Percentiles rank a stretch among this genome's conserved stretches.
Conservation (phyloP, 2,113 vertebrate species). For the Alethe castanea region DNA sequence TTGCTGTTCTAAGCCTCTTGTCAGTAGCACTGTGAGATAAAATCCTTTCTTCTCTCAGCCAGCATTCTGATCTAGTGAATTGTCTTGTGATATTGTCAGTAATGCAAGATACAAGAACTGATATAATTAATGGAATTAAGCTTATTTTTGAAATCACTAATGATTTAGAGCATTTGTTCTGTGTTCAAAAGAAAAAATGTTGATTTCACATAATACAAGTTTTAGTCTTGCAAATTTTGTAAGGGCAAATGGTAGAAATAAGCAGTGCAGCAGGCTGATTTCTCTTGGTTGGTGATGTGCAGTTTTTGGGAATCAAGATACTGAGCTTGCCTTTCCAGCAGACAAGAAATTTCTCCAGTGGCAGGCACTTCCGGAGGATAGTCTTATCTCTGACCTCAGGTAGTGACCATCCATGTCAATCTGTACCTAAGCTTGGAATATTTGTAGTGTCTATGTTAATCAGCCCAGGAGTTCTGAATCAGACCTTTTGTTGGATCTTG, state of each 20-base stretch:
- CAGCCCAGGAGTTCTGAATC: background rate
- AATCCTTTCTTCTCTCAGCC: background rate
- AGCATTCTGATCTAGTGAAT: background rate
- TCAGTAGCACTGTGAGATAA: background rate
- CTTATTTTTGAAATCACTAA: background rate
- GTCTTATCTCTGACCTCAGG: background rate
- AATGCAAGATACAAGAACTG: background rate
- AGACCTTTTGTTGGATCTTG: background rate
- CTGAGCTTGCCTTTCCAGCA: background rate
- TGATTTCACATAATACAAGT: background rate
- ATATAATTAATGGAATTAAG: background rate
- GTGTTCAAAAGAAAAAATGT: background rate
- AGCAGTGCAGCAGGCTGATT: background rate
- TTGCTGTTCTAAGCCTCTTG: background rate
- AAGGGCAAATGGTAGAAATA: background rate
- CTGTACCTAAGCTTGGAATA: background rate
- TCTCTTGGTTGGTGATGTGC: background rate
- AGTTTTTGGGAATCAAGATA: background rate
- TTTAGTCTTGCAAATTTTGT: background rate
- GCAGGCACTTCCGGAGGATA: background rate
- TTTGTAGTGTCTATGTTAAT: background rate
- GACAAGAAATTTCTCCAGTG: background rate
- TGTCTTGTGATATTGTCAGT: background rate
- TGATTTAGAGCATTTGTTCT: background rate
- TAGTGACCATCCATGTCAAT: background rate